A percentile compares a stretch with the other conserved stretches of the same genome.
Conservation (phyloP, 2,888 invertebrate genomes). For the Drosophila robusta region DNA sequence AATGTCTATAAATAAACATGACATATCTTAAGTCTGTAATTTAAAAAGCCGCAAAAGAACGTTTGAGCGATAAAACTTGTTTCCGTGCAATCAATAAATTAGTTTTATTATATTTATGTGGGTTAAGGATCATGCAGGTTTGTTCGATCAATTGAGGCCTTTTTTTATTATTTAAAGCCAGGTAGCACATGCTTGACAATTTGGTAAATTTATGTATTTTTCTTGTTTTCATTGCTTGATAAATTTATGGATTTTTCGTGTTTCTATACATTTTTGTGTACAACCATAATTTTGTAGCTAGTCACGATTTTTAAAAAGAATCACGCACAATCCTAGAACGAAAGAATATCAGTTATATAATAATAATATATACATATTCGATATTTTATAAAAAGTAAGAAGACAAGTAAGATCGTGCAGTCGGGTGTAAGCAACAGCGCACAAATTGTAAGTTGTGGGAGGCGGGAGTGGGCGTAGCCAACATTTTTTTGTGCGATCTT, state of each 20-base stretch:
- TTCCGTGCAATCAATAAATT: neutral
- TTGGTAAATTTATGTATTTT: constrained; percentile 7
- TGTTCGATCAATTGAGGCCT: neutral
- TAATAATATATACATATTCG: no score
- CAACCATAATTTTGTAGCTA: neutral
- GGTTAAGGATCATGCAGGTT: constrained; percentile 4
- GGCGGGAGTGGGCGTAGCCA: no score
- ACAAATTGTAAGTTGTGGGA: no score
- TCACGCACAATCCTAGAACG: neutral
- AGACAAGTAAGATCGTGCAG: no score
- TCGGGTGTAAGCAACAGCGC: no score
- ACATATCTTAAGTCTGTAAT: neutral
- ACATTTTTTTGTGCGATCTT: no score
- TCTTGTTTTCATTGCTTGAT: neutral
- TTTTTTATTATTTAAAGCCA: neutral
- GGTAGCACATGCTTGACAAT: constrained; percentile 4
- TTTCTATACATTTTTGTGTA: neutral
- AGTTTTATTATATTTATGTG: constrained; percentile 11
- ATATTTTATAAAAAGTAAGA: no score
- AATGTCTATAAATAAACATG: constrained; percentile 2
- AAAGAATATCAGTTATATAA: no score
- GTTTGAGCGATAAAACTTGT: neutral
- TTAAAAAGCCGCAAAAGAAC: neutral
- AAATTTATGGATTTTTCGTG: constrained; percentile 14
- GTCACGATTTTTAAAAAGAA: neutral